Evolutionary conservation across 2,113 vertebrate species (phyloP).

Genomic region (Boulengeromyrus knoepffleri): DNA sequence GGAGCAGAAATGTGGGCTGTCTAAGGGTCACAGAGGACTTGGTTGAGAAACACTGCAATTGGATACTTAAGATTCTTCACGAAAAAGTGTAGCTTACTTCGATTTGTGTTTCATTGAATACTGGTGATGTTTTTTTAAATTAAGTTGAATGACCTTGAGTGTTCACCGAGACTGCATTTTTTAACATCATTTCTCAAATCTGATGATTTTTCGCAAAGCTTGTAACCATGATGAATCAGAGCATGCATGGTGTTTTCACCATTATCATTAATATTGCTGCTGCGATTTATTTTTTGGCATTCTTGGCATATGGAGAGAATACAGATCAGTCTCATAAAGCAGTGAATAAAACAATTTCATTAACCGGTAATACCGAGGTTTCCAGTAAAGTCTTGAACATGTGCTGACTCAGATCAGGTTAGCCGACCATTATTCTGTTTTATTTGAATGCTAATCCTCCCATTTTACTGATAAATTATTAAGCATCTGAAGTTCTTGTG

Average conservation of each 20-base stretch:
- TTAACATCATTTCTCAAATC: not conserved
- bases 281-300: not conserved
- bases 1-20: not conserved
- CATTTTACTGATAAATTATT: not conserved
- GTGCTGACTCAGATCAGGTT: constrained; percentile 3
- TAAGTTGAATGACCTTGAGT: not conserved
- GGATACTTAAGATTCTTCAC: not conserved
- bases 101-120: constrained; percentile 1
- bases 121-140: not conserved
- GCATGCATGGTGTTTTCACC: not conserved
- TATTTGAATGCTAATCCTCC: not conserved
- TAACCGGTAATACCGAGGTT: not conserved
- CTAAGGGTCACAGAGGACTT: not conserved
- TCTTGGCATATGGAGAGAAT: not conserved
- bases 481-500: not conserved
- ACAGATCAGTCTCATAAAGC: not conserved
- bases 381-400: not conserved
- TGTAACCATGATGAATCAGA: not conserved
- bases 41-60: not conserved
- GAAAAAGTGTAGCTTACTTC: not conserved
- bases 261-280: not conserved
- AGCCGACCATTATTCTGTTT: not conserved
- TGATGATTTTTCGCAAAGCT: not conserved
- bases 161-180: not conserved
- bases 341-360: not conserved